Base-by-base conservation (phyloP, 2,113 vertebrate species). In the Tenrec ecaudatus region DNA sequence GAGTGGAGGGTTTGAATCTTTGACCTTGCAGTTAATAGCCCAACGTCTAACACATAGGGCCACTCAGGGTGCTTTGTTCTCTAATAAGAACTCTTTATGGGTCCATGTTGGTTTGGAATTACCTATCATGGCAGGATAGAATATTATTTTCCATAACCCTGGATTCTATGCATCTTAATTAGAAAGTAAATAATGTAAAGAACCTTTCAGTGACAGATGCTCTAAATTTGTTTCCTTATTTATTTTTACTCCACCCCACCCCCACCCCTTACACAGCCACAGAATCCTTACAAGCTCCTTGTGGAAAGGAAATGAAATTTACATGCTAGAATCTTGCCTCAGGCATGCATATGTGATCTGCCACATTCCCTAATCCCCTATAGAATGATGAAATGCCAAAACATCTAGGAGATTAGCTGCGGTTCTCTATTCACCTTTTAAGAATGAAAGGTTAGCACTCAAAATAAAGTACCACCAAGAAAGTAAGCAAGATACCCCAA, bases 331-430 rank as follows among this genome's bases (percentile, higher is more conserved):
- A 15, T n/a, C 40, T 40, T 87, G 75, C 36, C n/a, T 97, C 89
- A 96, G 94, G 92, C 89, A 76, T 68, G 40, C 40, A 60, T 90
- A 43, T 60, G 73, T 81, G 11, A 23, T 58, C 25, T 75, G 3
- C 17, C 86, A 81, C 96, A 92, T 80, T 96, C 29, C 6, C 62
- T 79, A 96, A 64, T 94, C 20, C 76, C 87, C 88, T 69, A 23
- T 38, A 40, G 33, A 40, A 81, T 95, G 69, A 96, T 96, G 86
- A 97, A 97, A 97, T 78, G 11, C 58, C 91, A 60, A 81, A 91
- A 90, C 40, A 80, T 22, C 17, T 57, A 27, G 20, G 31, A 75
- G 90, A 95, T 97, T 97, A 97, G 17, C 57, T 92, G 87, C 64
- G 79, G 82, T 68, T 19, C 57, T 53, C 82, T 80, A 62, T 25